These are phyloP conservation scores for Ornithorhynchus anatinus DNA, from an alignment of 2,113 vertebrate genomes.

Conservation along the genomic window DNA sequence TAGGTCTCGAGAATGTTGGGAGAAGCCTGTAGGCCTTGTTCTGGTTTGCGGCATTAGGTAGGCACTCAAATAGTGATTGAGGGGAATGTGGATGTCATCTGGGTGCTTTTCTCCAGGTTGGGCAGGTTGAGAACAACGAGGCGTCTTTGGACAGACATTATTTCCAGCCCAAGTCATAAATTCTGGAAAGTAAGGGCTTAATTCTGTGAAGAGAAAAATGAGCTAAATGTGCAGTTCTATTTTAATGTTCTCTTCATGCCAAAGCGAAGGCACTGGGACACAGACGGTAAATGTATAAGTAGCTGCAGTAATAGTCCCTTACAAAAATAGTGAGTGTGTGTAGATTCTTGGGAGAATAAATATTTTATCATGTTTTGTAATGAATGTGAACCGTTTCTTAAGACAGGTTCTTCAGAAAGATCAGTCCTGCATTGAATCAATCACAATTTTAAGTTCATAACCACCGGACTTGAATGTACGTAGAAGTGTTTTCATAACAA, in stretches of 20 bases:
- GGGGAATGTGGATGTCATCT: too few species aligned
- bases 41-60: too few species aligned
- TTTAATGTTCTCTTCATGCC: conserved; percentile 53
- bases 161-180: conserved; percentile 33
- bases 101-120: too few species aligned
- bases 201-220: conserved; percentile 33
- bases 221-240: conserved; percentile 63
- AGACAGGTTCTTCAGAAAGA: background rate
- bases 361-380: conserved; percentile 27
- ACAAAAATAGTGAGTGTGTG: conserved; percentile 14
- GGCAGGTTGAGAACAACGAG: background rate
- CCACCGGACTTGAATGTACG: background rate
- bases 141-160: background rate
- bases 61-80: too few species aligned
- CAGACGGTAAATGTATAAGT: conserved; percentile 49
- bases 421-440: background rate
- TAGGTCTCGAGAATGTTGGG: too few species aligned
- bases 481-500: background rate
- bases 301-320: conserved; percentile 37
- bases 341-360: conserved; percentile 27
- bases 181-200: conserved; percentile 52
- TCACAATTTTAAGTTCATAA: background rate
- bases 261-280: conserved; percentile 48
- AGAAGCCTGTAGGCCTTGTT: too few species aligned
- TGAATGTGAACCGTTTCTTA: background rate